Percentiles rank a stretch among this genome's conserved stretches.
Conservation (phyloP, 2,888 invertebrate species). For the Nycteola revayana region DNA sequence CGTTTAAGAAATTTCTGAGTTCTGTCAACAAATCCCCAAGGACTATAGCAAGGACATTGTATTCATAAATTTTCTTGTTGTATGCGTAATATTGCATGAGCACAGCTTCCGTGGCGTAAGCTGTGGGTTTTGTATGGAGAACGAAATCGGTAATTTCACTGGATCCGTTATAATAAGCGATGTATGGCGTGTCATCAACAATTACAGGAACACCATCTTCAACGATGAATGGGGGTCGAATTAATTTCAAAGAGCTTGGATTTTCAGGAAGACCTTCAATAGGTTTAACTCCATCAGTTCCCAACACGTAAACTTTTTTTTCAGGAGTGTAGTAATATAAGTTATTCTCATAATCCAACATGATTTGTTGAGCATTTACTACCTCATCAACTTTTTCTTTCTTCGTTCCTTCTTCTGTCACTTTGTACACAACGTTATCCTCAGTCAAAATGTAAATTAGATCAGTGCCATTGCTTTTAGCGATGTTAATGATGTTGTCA, state of each 20-base stretch:
- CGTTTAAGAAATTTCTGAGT: conserved; percentile 34
- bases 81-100: conserved; percentile 54
- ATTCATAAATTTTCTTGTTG: conserved; percentile 62
- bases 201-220: conserved; percentile 44
- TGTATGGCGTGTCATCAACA: conserved; percentile 41
- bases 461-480: conserved; percentile 44
- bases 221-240: conserved; percentile 49
- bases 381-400: conserved; percentile 46
- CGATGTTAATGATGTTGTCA: conserved; percentile 48
- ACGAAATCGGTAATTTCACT: conserved; percentile 33
- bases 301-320: conserved; percentile 44
- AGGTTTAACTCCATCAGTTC: conserved; percentile 37
- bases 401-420: conserved; percentile 50
- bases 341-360: conserved; percentile 52
- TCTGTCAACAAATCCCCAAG: conserved; percentile 28
- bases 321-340: conserved; percentile 50
- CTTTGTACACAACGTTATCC: conserved; percentile 50
- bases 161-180: conserved; percentile 46
- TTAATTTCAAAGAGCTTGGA: conserved; percentile 35
- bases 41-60: conserved; percentile 42
- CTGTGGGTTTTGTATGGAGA: conserved; percentile 45
- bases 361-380: conserved; percentile 49
- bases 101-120: conserved; percentile 49
- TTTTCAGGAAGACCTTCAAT: conserved; percentile 50
- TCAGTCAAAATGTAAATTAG: conserved; percentile 53